Base-by-base conservation (phyloP, 2,888 invertebrate genomes). In the Orchesellides sinensis region DNA sequence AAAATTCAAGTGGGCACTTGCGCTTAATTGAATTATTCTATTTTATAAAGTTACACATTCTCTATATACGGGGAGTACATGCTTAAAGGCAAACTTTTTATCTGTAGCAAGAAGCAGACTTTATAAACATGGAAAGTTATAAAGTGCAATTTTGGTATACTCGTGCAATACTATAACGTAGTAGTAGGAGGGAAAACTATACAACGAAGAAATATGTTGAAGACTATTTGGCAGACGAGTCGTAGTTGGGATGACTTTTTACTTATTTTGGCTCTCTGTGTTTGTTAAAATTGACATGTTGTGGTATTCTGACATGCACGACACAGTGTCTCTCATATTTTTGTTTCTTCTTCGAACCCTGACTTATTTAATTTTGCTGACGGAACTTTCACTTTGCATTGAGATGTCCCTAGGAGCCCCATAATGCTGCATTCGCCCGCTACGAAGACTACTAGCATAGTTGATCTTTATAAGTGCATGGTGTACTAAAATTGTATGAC, bases 21-120 rank as follows among this genome's bases (percentile, higher is more conserved):
- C 14, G 17, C 72, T 74, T 73, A 83, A 83, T 83, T 83, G 63
- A 83, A 79, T 83, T 78, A 83, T 75, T 65, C 49, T 54, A 45
- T 54, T 69, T 65, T 45, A 25, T 47, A 61, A 27, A 27, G 47
- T 25, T 32, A 65, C 19, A 21, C 21, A 32, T 27, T 14, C 27
- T 27, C 32, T 59, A 2, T 1, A n/a, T 52, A 52, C 8, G 17
- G n/a, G n/a, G n/a, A n/a, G n/a, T 40, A 14, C 40, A 14, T 40
- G 40, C 10, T n/a, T 5, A 40, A n/a, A n/a, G 10, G 40, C 40
- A 40, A 40, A 40, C n/a, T 63, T 70, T 63, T 29, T 73, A 61
- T 73, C 61, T 29, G 66, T 17, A 47, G 2, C 70, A 45, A 63
- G 32, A 61, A 73, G 2, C 73, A 73, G 49, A 73, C 35, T 35